Percentiles rank a stretch among this genome's conserved stretches.
These are phyloP conservation scores for Rhodophaea formosa DNA, from an alignment of 2,888 invertebrate species.

Conservation along the genomic window DNA sequence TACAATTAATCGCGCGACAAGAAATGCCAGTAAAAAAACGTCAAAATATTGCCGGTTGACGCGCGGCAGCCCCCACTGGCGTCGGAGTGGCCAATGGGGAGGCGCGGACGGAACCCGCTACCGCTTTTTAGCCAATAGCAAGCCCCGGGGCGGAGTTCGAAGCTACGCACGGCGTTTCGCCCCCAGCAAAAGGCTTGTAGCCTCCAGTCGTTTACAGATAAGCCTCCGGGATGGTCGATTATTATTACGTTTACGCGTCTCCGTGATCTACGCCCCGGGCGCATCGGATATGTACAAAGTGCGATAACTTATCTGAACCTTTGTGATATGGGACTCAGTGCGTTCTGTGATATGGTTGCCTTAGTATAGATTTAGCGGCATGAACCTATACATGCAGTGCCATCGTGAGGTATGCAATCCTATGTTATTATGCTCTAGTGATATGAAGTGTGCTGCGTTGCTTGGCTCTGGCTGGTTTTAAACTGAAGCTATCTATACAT, in stretches of 20 bases:
- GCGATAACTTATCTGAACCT: conserved; percentile 37
- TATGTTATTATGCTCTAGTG: conserved; percentile 28
- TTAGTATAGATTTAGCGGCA: conserved; percentile 70
- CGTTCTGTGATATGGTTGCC: conserved; percentile 78
- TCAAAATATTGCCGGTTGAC: conserved; percentile 72
- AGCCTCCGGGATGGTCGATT: conserved; percentile 80
- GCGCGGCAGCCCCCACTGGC: conserved; percentile 61
- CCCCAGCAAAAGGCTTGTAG: conserved; percentile 80
- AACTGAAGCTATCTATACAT: neutral
- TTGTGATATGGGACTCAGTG: conserved; percentile 58
- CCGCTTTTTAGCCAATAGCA: conserved; percentile 70
- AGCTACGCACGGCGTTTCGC: conserved; percentile 75
- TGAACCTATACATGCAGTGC: conserved; percentile 80
- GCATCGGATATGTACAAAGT: conserved; percentile 66
- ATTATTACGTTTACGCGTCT: conserved; percentile 77
- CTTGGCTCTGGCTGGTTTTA: neutral
- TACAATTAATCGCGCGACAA: conserved; percentile 77
- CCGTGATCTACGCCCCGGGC: conserved; percentile 70
- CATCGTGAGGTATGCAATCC: conserved; percentile 76
- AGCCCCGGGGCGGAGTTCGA: conserved; percentile 74
- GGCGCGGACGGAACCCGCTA: conserved; percentile 55
- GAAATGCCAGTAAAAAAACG: conserved; percentile 77
- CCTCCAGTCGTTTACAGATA: conserved; percentile 81
- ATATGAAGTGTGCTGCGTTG: neutral
- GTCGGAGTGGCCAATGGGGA: conserved; percentile 67